A percentile compares a stretch with the other conserved stretches of the same genome.
Evolutionary conservation across 2,888 invertebrate species (phyloP).

Genomic region (Meiosimyza platycephala): DNA sequence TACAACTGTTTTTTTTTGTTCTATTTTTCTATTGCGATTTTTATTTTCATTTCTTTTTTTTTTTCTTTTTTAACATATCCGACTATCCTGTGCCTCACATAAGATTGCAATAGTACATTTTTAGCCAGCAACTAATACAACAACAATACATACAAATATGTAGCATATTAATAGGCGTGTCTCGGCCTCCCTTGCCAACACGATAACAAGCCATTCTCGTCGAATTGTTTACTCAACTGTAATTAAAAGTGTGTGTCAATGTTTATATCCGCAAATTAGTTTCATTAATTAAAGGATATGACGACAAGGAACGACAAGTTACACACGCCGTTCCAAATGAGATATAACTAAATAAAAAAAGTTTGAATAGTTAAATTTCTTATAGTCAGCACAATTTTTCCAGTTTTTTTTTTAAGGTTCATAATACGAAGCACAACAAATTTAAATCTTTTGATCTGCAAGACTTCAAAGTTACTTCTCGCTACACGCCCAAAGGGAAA

Average conservation of each 20-base stretch:
- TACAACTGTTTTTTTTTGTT: no score
- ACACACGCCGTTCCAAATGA: neutral
- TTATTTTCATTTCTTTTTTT: no score
- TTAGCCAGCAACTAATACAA: neutral
- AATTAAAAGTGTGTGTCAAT: conserved; percentile 64
- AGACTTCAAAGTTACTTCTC: no score
- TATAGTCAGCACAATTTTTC: no score
- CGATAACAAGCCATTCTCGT: neutral
- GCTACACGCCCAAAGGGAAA: no score
- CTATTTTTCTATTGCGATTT: no score
- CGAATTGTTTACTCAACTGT: conserved; percentile 49
- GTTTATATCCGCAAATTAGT: conserved; percentile 59
- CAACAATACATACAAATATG: no score
- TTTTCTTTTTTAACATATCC: no score
- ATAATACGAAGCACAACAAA: no score
- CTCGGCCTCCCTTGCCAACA: neutral
- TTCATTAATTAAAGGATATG: conserved; percentile 45
- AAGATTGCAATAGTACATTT: neutral
- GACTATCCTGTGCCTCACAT: no score
- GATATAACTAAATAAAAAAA: neutral
- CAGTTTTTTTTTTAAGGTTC: no score
- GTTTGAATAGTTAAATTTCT: neutral
- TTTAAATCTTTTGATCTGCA: no score
- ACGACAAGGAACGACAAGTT: neutral
- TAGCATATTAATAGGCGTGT: conserved; percentile 5